phyloP scores from a whole-genome alignment of 1,140 invertebrate species.

The Drosophila nigrodunni region DNA sequence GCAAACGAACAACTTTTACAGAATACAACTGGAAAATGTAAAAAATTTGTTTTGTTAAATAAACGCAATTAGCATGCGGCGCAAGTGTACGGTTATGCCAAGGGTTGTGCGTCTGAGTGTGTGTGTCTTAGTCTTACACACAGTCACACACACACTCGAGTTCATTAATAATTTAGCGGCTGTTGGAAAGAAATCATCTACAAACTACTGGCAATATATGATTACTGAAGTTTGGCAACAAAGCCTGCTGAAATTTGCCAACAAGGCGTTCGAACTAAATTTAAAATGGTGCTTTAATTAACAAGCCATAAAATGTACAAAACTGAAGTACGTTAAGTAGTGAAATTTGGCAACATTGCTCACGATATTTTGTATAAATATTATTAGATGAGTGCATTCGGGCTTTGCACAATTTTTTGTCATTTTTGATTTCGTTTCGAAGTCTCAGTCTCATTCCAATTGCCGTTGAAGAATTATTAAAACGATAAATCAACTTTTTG shows the following conservation, averaged over 20 bases:
- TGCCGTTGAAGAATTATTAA: conserved; percentile 70
- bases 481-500: conserved; percentile 80
- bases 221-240: conserved; percentile 31
- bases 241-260: conserved; percentile 19
- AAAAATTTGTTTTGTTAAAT: conserved; percentile 80
- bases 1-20: background rate
- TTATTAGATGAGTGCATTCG: conserved; percentile 35
- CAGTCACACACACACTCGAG: conserved; percentile 5
- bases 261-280: background rate
- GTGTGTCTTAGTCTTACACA: conserved; percentile 26
- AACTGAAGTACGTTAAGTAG: no score
- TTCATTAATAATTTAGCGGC: conserved; percentile 46
- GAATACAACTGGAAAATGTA: conserved; percentile 38
- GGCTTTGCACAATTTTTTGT: conserved; percentile 51
- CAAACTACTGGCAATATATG: conserved; percentile 13
- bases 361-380: conserved; percentile 16
- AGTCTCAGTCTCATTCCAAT: background rate
- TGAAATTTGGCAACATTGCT: conserved; percentile 17
- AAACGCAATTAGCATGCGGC: conserved; percentile 76
- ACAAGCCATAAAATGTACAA: background rate
- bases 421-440: conserved; percentile 61
- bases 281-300: background rate
- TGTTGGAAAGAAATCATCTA: background rate
- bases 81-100: conserved; percentile 28
- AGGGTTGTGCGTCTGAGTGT: conserved; percentile 25